Evolutionary conservation across 2,888 invertebrate species (phyloP), one percentile per base, ranked within the genome.

Genomic region (Crossocerus cetratus): DNA sequence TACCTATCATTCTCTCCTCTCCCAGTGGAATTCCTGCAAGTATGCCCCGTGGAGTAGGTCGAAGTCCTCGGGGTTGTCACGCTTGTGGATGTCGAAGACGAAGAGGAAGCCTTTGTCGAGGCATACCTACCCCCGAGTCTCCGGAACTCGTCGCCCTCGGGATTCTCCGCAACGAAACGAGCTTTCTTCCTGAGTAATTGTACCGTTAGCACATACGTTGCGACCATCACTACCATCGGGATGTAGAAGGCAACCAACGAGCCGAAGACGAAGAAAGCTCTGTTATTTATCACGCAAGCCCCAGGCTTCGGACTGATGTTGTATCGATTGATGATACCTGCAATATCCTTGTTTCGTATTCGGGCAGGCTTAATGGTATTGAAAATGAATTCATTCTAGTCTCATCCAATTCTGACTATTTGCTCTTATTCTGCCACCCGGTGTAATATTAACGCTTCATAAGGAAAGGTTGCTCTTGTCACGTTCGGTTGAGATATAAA

Each of bases 181-280:
- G 96, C 96, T 86, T 96, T 96, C 76, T 95, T 93, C 83, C 96
- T 94, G 81, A 98, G 92, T 80, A 98, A 91, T 80, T 96, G 95
- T 32, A 98, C 96, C 0, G 98, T 98, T 72, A 98, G 92, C 0
- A 96, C 95, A 88, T 98, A 98, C 0, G 97, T 96, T 69, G 96
- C 94, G 74, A 98, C 95, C 98, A 99, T 98, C 83, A 97, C 96
- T 80, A 97, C 92, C 94, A 98, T 97, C 3, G 98, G 98, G 80
- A 98, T 95, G 92, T 98, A 98, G 91, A 99, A 99, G 44, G 98
- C 97, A 68, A 97, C 95, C 87, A 98, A 91, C 0, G 98, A 98
- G 20, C 98, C 98, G 90, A 97, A 96, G 64, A 97, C 95, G 93
- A 96, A 96, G 91, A 96, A 96, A 42, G 95, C 93, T 2, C 96